Conservation (phyloP, 2,797 vertebrate species). For the Diceros bicornis region DNA sequence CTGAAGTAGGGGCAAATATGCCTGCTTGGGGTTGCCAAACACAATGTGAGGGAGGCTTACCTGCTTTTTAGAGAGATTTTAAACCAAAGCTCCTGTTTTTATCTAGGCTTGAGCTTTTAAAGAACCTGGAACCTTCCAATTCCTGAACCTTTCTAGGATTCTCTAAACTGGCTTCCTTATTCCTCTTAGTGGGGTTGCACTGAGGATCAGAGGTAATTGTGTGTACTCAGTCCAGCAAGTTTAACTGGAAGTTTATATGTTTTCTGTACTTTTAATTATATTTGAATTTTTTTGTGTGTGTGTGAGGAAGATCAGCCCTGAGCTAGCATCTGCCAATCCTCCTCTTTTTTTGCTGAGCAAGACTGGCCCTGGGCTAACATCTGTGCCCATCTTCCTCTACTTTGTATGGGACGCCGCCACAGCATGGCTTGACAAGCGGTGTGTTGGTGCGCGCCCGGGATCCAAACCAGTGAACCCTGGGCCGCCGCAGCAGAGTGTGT, state of each 20-base stretch:
- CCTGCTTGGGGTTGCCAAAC: neutral
- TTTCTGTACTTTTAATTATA: neutral
- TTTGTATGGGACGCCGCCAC: no score
- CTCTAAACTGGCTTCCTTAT: neutral
- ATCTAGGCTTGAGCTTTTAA: neutral
- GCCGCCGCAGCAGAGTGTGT: no score
- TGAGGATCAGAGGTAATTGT: neutral
- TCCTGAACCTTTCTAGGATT: neutral
- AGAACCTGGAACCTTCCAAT: neutral
- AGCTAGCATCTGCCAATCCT: no score
- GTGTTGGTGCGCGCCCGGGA: no score
- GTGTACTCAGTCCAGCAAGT: neutral
- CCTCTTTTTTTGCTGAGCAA: no score
- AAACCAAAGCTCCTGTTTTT: neutral
- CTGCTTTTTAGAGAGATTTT: neutral
- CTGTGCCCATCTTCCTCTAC: no score
- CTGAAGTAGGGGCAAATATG: neutral
- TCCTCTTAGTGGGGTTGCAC: neutral
- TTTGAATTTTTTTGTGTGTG: neutral
- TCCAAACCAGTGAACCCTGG: no score
- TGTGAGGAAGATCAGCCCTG: no score
- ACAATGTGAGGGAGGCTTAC: neutral
- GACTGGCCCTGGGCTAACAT: no score
- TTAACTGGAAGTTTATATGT: neutral
- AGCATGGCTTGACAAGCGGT: no score